Evolutionary conservation across 1,140 invertebrate species (phyloP).

Genomic region (Drosophila guanche): DNA sequence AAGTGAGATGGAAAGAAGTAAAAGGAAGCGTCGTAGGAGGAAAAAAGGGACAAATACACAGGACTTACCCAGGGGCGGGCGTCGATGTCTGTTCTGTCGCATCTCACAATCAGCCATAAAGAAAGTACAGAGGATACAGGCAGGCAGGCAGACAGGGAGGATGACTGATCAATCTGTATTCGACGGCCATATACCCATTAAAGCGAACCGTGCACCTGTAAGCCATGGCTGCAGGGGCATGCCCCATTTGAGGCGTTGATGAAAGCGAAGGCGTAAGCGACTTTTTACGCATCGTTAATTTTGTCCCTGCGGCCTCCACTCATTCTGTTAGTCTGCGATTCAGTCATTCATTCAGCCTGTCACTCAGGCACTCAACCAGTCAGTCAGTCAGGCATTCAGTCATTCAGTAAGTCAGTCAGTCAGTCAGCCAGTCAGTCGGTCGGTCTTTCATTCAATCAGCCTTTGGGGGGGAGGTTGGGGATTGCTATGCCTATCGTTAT

Average conservation of each 20-base stretch:
- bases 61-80: constrained; percentile 18
- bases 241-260: constrained; percentile 29
- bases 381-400: constrained; percentile 20
- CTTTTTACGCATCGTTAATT: constrained; percentile 82
- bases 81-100: constrained; percentile 10
- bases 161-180: background rate
- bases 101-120: constrained; percentile 19
- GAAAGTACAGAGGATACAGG: constrained; percentile 1
- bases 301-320: constrained; percentile 62
- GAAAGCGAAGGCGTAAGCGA: constrained; percentile 30
- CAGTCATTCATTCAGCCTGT: constrained; percentile 33
- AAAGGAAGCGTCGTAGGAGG: background rate
- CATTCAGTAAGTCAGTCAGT: constrained; percentile 9
- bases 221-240: constrained; percentile 3
- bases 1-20: constrained; percentile 1
- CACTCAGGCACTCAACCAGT: constrained; percentile 57
- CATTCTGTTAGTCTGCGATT: constrained; percentile 12
- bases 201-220: background rate
- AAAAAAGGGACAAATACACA: constrained; percentile 25
- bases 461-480: constrained; percentile 32
- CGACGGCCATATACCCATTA: constrained; percentile 3
- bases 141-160: background rate
- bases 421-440: constrained; percentile 2
- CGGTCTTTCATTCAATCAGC: constrained; percentile 25
- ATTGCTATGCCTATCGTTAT: constrained; percentile 60